Conservation (phyloP, 2,888 invertebrate species). For the Arenicola marina region DNA sequence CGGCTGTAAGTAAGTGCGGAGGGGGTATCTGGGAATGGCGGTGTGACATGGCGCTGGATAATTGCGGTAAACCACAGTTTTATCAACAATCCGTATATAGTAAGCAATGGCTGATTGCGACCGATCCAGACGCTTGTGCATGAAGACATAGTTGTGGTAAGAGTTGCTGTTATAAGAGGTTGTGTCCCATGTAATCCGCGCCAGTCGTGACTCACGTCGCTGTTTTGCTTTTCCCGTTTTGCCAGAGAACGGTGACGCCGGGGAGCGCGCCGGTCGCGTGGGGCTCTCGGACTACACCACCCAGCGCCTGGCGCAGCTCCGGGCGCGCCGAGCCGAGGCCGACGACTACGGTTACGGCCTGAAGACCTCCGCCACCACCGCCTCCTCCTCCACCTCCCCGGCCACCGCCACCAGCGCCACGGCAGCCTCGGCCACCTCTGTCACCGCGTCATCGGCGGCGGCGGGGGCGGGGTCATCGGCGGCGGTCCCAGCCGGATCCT, state of each 20-base stretch:
- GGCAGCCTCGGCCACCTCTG: background rate
- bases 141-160: too few relatives aligned
- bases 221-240: too few relatives aligned
- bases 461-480: background rate
- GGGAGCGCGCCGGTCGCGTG: constrained; percentile 1
- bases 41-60: too few relatives aligned
- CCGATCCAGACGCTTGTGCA: too few relatives aligned
- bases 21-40: too few relatives aligned
- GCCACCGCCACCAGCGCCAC: background rate
- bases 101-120: too few relatives aligned
- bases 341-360: constrained; percentile 1
- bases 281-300: constrained; percentile 24
- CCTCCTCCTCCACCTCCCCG: background rate
- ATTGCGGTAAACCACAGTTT: too few relatives aligned
- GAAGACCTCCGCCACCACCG: background rate
- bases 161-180: too few relatives aligned
- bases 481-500: background rate
- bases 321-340: constrained; percentile 19
- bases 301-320: constrained; percentile 20
- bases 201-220: too few relatives aligned
- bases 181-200: too few relatives aligned
- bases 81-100: too few relatives aligned
- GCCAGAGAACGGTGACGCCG: background rate
- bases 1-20: too few relatives aligned
- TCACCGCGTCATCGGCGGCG: background rate